These are phyloP conservation scores for Lepus americanus DNA, from an alignment of 2,113 vertebrate species.

Conservation along the genomic window DNA sequence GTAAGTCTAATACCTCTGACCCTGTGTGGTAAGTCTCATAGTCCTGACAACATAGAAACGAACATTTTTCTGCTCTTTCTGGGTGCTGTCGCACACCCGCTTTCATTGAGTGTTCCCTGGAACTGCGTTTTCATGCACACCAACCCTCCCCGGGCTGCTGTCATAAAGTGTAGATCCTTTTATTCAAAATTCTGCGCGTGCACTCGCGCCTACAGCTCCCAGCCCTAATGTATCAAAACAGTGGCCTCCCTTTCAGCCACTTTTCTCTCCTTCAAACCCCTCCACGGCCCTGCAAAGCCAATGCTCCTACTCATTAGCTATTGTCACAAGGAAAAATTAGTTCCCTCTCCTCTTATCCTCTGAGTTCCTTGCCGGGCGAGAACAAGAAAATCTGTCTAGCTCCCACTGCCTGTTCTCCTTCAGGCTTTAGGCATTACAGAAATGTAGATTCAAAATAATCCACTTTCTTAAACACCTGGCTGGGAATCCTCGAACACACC, in stretches of 20 bases:
- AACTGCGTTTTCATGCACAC: not conserved
- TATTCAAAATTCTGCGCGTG: not conserved
- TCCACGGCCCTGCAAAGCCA: not conserved
- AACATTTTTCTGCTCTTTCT: not conserved
- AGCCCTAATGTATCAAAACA: not conserved
- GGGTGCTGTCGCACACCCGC: not conserved
- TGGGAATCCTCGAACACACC: not conserved
- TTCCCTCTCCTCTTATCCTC: not conserved
- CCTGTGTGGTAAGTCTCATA: not conserved
- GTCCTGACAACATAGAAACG: not conserved
- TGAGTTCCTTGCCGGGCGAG: not conserved
- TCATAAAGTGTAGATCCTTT: not conserved
- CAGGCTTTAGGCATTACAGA: not conserved
- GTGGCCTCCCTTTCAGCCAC: not conserved
- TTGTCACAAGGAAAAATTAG: not conserved
- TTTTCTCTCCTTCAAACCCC: not conserved
- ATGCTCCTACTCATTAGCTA: not conserved
- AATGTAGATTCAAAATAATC: not conserved
- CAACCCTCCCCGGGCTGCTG: not conserved
- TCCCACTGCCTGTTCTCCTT: not conserved
- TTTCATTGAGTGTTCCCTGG: not conserved
- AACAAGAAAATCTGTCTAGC: not conserved
- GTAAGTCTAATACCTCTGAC: not conserved
- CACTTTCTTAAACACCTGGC: not conserved
- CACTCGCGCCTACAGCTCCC: not conserved